Percentiles rank a stretch among this genome's conserved stretches.
These are phyloP conservation scores for Myiotriccus ornatus DNA, from an alignment of 2,797 vertebrate species.

Conservation along the genomic window DNA sequence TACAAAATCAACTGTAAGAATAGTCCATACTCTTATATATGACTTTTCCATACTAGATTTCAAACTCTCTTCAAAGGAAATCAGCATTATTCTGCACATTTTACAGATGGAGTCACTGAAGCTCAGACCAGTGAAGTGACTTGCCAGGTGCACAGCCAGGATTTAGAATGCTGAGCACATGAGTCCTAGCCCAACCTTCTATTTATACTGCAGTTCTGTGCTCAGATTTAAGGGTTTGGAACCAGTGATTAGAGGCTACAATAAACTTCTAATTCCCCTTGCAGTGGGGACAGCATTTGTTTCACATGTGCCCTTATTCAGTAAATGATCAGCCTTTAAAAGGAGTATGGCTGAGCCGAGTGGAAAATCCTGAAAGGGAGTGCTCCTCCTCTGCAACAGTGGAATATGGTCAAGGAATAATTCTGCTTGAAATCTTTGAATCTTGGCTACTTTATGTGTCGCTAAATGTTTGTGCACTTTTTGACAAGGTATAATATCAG, in stretches of 20 bases:
- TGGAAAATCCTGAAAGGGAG: neutral
- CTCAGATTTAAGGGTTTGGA: slow-evolving; percentile 11
- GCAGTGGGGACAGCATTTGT: neutral
- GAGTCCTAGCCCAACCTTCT: neutral
- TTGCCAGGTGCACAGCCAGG: neutral
- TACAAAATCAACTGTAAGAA: neutral
- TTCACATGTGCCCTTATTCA: neutral
- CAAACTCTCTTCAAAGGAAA: neutral
- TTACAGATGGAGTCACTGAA: neutral
- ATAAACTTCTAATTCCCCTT: slow-evolving; percentile 8
- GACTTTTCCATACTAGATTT: neutral
- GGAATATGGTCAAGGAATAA: neutral
- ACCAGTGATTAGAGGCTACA: neutral
- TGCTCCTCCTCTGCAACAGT: neutral
- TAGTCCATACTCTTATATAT: neutral
- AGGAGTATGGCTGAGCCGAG: neutral
- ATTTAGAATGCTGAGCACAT: slow-evolving; percentile 15
- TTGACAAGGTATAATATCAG: neutral
- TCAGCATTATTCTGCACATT: neutral
- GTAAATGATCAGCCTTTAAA: neutral
- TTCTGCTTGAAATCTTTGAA: neutral
- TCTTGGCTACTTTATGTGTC: neutral
- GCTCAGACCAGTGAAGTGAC: neutral
- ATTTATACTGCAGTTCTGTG: neutral
- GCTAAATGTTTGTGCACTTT: neutral